These are phyloP conservation scores for Anthopleura xanthogrammica DNA, from an alignment of 92 coral and sea anemone species.

Conservation along the genomic window DNA sequence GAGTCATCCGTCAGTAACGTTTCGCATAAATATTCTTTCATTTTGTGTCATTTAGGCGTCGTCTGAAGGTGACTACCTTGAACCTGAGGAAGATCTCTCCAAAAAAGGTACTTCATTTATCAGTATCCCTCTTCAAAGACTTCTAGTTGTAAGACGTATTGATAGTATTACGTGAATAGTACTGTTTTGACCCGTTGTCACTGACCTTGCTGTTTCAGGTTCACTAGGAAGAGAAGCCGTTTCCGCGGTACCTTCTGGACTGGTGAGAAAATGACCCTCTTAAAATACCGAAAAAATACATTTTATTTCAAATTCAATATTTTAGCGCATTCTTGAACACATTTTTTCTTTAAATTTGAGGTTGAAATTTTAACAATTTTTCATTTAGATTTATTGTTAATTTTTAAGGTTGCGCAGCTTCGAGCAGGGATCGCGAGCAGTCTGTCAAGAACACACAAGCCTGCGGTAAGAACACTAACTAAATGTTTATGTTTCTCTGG, in stretches of 20 bases:
- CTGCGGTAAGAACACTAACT: background rate
- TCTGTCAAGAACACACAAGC: background rate
- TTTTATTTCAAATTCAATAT: background rate
- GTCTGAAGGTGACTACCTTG: slow-evolving; percentile 34
- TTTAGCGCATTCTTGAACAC: too few species aligned
- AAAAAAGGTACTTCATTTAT: slow-evolving; percentile 2
- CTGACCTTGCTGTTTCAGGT: slow-evolving; percentile 16
- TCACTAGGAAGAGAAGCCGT: slow-evolving; percentile 9
- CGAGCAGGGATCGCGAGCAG: slow-evolving; percentile 35
- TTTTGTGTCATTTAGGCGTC: background rate
- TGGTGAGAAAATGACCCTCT: slow-evolving; percentile 7
- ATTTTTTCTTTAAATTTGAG: background rate
- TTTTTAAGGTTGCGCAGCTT: slow-evolving; percentile 36
- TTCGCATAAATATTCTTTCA: background rate
- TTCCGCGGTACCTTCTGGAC: slow-evolving; percentile 2
- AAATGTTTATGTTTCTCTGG: background rate
- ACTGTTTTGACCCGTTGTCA: background rate
- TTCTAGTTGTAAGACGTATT: background rate
- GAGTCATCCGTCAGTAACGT: background rate
- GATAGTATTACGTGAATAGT: background rate
- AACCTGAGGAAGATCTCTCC: slow-evolving; percentile 25
- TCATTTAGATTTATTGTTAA: background rate
- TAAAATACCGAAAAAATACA: background rate
- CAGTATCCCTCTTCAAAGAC: background rate
- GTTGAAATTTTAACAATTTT: background rate